These are phyloP conservation scores for Drosophila santomea DNA, from an alignment of 1,140 invertebrate species.

Conservation along the genomic window DNA sequence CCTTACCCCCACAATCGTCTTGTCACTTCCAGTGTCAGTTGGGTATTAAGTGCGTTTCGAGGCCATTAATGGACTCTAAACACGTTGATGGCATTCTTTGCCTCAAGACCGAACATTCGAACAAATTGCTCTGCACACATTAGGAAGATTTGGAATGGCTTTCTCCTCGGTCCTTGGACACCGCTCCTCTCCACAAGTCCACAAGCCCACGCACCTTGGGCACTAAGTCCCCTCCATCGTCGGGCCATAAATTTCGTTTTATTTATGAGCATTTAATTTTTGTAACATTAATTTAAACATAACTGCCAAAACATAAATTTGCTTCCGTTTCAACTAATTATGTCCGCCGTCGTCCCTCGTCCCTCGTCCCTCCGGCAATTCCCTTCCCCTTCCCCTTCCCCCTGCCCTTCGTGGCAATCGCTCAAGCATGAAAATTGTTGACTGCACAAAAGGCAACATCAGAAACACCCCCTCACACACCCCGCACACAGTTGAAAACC, in stretches of 20 bases:
- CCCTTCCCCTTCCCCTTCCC: conserved; percentile 2
- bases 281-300: conserved; percentile 84
- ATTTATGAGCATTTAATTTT: conserved; percentile 84
- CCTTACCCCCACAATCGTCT: conserved; percentile 31
- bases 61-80: conserved; percentile 76
- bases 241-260: conserved; percentile 73
- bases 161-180: conserved; percentile 20
- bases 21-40: conserved; percentile 41
- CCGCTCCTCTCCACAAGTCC: not conserved
- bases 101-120: conserved; percentile 18
- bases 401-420: conserved; percentile 60
- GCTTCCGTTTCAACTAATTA: conserved; percentile 85
- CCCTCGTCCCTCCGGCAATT: not conserved
- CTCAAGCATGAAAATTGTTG: conserved; percentile 82
- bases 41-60: conserved; percentile 64
- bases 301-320: conserved; percentile 85
- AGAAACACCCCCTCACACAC: conserved; percentile 38
- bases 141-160: conserved; percentile 61
- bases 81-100: conserved; percentile 70
- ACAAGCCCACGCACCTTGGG: conserved; percentile 3
- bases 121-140: conserved; percentile 77
- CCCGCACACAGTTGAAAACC: conserved; percentile 41
- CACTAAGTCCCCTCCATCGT: conserved; percentile 14
- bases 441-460: conserved; percentile 79
- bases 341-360: conserved; percentile 33